Conservation (phyloP, 2,888 invertebrate species). For the Ormyrus labotus region DNA sequence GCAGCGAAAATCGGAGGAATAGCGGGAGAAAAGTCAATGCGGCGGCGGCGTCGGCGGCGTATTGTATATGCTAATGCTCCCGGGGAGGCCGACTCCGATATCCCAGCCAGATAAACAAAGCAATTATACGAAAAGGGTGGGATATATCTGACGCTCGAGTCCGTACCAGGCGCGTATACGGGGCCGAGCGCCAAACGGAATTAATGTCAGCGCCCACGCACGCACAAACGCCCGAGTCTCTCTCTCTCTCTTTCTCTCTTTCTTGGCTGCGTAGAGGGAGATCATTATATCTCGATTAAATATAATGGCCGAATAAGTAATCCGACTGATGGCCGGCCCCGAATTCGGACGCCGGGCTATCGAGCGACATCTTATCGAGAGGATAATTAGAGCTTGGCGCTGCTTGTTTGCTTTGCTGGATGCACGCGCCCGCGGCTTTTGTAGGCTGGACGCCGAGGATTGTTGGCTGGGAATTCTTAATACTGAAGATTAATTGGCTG, state of each 20-base stretch:
- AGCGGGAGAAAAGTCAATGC: constrained; percentile 16
- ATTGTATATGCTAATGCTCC: constrained; percentile 70
- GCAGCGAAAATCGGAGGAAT: constrained; percentile 33
- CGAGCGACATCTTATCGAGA: too few relatives aligned
- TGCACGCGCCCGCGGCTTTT: too few relatives aligned
- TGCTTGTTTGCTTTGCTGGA: too few relatives aligned
- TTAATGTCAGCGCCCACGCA: constrained; percentile 51
- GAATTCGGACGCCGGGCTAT: neutral
- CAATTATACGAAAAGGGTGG: constrained; percentile 73
- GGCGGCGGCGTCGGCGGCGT: neutral
- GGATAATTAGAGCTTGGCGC: too few relatives aligned
- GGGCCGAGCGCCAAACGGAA: constrained; percentile 34
- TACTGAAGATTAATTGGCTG: too few relatives aligned
- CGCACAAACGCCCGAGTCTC: constrained; percentile 39
- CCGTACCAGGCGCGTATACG: constrained; percentile 50
- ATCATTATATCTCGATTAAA: constrained; percentile 17
- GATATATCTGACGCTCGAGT: constrained; percentile 38
- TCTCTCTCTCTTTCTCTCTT: too few relatives aligned
- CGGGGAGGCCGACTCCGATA: constrained; percentile 49
- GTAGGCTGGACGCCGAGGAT: too few relatives aligned
- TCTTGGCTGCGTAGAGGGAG: neutral
- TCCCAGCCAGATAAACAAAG: constrained; percentile 73
- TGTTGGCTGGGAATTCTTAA: too few relatives aligned
- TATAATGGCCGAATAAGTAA: neutral
- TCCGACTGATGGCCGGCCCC: neutral